A percentile compares a stretch with the other conserved stretches of the same genome.
Conservation (phyloP, 1,140 invertebrate genomes). For the Diachasmimorpha longicaudata region DNA sequence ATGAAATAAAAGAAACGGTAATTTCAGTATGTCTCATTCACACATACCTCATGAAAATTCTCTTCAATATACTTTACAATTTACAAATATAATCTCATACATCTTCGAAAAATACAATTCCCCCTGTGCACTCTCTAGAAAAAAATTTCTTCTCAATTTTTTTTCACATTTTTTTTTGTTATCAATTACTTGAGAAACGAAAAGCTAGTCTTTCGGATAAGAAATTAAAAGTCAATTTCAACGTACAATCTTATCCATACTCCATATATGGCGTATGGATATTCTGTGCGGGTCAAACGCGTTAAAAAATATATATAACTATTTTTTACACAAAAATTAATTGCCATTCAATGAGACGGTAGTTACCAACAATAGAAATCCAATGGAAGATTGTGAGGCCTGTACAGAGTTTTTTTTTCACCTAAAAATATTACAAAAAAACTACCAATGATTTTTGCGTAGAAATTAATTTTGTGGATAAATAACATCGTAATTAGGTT, state of each 20-base stretch:
- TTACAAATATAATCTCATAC: conserved; percentile 60
- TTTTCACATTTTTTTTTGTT: conserved; percentile 16
- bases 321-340: background rate
- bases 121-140: conserved; percentile 21
- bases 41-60: background rate
- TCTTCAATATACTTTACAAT: conserved; percentile 51
- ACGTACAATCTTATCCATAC: background rate
- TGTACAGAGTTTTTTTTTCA: background rate
- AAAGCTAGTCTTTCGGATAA: background rate
- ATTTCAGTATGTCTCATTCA: background rate
- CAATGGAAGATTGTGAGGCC: background rate
- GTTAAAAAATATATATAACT: background rate
- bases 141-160: conserved; percentile 15
- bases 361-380: background rate
- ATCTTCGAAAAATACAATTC: conserved; percentile 57
- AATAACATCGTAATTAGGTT: too few species aligned
- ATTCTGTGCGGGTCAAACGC: background rate
- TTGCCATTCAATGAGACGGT: too few species aligned
- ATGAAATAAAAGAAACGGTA: background rate
- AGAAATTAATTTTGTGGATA: too few species aligned
- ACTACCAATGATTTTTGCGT: background rate
- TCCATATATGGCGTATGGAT: background rate
- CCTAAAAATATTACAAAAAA: background rate
- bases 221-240: background rate
- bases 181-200: background rate